A percentile compares a stretch with the other conserved stretches of the same genome.
Conservation (phyloP, 1,140 invertebrate species). For the Apis mellifera region DNA sequence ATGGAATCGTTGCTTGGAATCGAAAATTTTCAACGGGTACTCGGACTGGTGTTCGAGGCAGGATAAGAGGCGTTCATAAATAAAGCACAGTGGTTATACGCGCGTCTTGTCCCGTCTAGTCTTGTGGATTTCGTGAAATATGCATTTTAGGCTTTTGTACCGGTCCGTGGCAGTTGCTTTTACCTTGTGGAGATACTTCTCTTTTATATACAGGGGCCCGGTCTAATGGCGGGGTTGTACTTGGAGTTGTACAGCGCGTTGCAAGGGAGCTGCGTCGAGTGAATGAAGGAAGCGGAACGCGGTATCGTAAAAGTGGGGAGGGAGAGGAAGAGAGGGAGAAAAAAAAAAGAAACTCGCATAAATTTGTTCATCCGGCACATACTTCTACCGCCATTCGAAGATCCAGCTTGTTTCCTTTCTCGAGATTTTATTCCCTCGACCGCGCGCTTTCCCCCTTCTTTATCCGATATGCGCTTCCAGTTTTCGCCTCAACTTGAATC, state of each 20-base stretch:
- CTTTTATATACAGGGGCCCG: constrained; percentile 29
- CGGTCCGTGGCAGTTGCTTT: constrained; percentile 45
- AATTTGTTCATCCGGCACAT: constrained; percentile 43
- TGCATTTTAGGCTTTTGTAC: constrained; percentile 62
- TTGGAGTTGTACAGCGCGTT: constrained; percentile 25
- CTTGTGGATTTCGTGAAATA: constrained; percentile 66
- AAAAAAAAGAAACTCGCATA: constrained; percentile 22
- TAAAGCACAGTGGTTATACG: constrained; percentile 29
- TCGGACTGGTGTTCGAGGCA: constrained; percentile 13
- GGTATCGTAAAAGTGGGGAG: constrained; percentile 10
- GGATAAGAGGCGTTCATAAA: constrained; percentile 48
- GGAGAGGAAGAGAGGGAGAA: neutral
- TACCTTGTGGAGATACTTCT: constrained; percentile 46
- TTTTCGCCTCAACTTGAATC: neutral
- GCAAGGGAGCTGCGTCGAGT: neutral
- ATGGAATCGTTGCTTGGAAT: neutral
- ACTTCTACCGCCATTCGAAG: constrained; percentile 34
- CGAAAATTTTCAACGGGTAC: neutral
- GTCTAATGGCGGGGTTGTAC: constrained; percentile 47
- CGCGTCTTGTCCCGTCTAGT: constrained; percentile 48
- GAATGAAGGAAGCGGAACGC: neutral
- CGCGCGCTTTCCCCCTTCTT: neutral
- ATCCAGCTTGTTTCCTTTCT: neutral
- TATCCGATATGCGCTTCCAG: neutral
- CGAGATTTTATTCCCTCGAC: constrained; percentile 12